Evolutionary conservation across 2,888 invertebrate genomes (phyloP).

Genomic region (Tachina grossa): DNA sequence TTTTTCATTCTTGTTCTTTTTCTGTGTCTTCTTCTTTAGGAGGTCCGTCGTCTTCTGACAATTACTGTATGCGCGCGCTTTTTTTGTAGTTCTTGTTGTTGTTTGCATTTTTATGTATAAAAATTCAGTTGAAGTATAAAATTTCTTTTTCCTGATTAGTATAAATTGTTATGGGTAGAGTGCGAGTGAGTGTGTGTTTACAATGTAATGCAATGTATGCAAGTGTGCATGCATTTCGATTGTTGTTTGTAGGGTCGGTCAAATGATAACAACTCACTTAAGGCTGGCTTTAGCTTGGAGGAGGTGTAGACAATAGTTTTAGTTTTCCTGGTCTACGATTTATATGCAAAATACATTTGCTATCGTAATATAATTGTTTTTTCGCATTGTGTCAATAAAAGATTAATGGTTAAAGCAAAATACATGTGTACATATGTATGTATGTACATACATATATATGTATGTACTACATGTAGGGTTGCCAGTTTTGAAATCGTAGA

Average conservation of each 20-base stretch:
- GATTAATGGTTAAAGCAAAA: slow-evolving; percentile 24
- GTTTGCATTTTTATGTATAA: slow-evolving; percentile 29
- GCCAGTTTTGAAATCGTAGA: no score
- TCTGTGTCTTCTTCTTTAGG: slow-evolving; percentile 1
- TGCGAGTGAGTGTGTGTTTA: neutral
- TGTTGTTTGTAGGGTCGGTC: slow-evolving; percentile 55
- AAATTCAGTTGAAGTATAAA: slow-evolving; percentile 47
- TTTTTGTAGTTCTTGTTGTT: slow-evolving; percentile 47
- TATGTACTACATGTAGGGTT: no score
- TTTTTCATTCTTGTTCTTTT: slow-evolving; percentile 6
- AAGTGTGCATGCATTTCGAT: neutral
- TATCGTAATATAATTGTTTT: slow-evolving; percentile 26
- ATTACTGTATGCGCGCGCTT: slow-evolving; percentile 65
- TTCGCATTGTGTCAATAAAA: slow-evolving; percentile 41
- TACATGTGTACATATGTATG: no score
- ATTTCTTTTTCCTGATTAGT: slow-evolving; percentile 66
- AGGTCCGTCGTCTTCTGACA: slow-evolving; percentile 7
- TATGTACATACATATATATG: no score
- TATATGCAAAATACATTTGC: neutral
- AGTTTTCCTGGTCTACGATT: slow-evolving; percentile 42
- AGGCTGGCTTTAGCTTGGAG: slow-evolving; percentile 4
- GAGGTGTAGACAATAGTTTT: slow-evolving; percentile 40
- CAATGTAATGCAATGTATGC: neutral
- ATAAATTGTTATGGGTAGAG: slow-evolving; percentile 23
- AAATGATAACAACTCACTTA: slow-evolving; percentile 35